A percentile compares a stretch with the other conserved stretches of the same genome.
These are phyloP conservation scores for Acanthaster planci DNA, from an alignment of 35 echinoderm and acorn worm species.

Conservation along the genomic window DNA sequence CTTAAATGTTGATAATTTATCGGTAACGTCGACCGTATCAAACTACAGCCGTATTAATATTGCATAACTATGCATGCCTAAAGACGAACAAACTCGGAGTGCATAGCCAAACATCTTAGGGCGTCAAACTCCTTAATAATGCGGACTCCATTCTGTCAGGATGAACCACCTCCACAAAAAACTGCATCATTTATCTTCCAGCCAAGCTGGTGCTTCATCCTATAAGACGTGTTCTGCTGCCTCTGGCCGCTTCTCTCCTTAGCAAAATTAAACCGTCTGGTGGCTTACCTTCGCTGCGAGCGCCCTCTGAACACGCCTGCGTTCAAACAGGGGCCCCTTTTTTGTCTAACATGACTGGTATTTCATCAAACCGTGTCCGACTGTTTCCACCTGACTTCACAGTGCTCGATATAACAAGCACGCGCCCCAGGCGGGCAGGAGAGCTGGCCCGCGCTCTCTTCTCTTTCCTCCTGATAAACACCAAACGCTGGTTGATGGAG, in stretches of 20 bases:
- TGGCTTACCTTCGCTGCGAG: not conserved
- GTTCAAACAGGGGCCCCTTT: not conserved
- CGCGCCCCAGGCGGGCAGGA: not conserved
- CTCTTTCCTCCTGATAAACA: not conserved
- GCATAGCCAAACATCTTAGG: not conserved
- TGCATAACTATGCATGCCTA: conserved; percentile 13
- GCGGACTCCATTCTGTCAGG: not conserved
- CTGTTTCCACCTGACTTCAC: conserved; percentile 20
- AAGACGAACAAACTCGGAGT: conserved; percentile 9
- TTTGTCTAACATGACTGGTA: conserved; percentile 17
- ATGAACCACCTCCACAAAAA: not conserved
- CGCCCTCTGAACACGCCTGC: not conserved
- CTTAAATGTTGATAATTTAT: not conserved
- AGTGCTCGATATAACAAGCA: conserved; percentile 7
- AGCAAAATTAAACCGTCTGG: conserved; percentile 25
- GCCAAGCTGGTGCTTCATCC: not conserved
- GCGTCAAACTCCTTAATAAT: not conserved
- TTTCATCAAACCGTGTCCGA: conserved; percentile 24
- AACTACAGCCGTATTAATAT: not conserved
- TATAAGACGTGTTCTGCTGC: not conserved
- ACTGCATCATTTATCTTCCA: not conserved
- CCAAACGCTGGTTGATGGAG: too few species aligned
- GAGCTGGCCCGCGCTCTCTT: not conserved
- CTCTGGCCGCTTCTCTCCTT: not conserved
- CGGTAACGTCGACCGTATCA: not conserved